Evolutionary conservation across 2,888 invertebrate species (phyloP).

Genomic region (Catocala sponsa): DNA sequence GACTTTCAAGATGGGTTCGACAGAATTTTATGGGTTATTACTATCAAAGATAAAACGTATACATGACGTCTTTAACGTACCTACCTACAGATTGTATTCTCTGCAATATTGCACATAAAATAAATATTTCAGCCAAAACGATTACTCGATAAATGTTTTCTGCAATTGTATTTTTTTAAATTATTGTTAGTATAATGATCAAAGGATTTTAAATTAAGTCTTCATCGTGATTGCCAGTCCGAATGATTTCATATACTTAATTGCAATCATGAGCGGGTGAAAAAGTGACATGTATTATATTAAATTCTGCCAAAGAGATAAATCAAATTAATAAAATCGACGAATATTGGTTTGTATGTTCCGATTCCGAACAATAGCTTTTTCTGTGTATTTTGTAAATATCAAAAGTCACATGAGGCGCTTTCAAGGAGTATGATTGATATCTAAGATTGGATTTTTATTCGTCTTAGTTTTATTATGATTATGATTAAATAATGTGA

Average conservation of each 20-base stretch:
- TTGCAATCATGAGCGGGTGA: neutral
- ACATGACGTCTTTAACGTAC: slow-evolving; percentile 39
- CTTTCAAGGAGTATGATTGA: slow-evolving; percentile 39
- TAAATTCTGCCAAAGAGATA: slow-evolving; percentile 7
- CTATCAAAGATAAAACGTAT: slow-evolving; percentile 55
- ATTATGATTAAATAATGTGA: slow-evolving; percentile 17
- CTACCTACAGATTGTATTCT: slow-evolving; percentile 24
- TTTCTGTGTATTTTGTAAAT: slow-evolving; percentile 32
- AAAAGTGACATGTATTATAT: slow-evolving; percentile 12
- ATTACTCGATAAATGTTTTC: neutral
- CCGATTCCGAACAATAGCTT: slow-evolving; percentile 21
- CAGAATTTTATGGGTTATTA: slow-evolving; percentile 66
- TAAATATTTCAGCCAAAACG: slow-evolving; percentile 7
- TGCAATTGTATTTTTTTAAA: slow-evolving; percentile 2
- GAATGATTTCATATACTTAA: neutral
- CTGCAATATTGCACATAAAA: slow-evolving; percentile 15
- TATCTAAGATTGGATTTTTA: slow-evolving; percentile 25
- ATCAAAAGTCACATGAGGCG: slow-evolving; percentile 42
- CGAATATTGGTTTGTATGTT: slow-evolving; percentile 7
- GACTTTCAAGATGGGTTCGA: slow-evolving; percentile 69
- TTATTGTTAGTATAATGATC: neutral
- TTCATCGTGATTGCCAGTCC: slow-evolving; percentile 2
- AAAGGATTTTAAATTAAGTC: neutral
- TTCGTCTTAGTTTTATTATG: slow-evolving; percentile 12
- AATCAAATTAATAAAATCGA: slow-evolving; percentile 12